These are phyloP conservation scores for Abrostola triplasia DNA, from an alignment of 2,888 invertebrate genomes.

Conservation along the genomic window DNA sequence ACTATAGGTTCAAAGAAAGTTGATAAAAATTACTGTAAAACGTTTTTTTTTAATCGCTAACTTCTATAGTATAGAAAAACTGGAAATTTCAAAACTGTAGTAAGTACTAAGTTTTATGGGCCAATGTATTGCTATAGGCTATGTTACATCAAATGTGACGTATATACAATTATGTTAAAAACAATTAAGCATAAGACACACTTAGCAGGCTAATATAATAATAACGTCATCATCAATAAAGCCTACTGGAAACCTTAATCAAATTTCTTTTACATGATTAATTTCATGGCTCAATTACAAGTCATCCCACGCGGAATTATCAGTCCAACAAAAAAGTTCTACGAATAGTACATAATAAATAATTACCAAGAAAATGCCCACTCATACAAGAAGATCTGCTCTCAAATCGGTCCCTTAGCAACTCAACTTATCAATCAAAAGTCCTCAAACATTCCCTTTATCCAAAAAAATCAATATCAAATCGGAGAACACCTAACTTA, in stretches of 20 bases:
- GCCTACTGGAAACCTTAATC: background rate
- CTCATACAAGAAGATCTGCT: conserved; percentile 11
- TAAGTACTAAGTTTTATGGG: too few species aligned
- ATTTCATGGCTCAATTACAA: background rate
- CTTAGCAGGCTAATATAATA: too few species aligned
- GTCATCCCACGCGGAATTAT: background rate
- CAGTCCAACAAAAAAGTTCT: background rate
- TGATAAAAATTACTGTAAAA: too few species aligned
- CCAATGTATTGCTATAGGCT: too few species aligned
- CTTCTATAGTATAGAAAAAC: too few species aligned
- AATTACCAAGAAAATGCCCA: conserved; percentile 17
- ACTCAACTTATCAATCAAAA: conserved; percentile 49
- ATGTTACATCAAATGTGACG: too few species aligned
- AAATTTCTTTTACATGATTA: background rate
- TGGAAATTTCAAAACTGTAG: too few species aligned
- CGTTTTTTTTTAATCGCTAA: too few species aligned
- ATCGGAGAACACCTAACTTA: conserved; percentile 33
- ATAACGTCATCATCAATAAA: too few species aligned
- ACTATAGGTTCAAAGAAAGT: too few species aligned
- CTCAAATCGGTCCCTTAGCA: conserved; percentile 29
- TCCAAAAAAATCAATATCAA: conserved; percentile 46
- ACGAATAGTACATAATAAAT: background rate
- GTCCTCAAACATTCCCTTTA: conserved; percentile 37
- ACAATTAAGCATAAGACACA: too few species aligned
- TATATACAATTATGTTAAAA: too few species aligned